phyloP scores from a whole-genome alignment of 2,888 invertebrate species.

The Clusia tigrina region DNA sequence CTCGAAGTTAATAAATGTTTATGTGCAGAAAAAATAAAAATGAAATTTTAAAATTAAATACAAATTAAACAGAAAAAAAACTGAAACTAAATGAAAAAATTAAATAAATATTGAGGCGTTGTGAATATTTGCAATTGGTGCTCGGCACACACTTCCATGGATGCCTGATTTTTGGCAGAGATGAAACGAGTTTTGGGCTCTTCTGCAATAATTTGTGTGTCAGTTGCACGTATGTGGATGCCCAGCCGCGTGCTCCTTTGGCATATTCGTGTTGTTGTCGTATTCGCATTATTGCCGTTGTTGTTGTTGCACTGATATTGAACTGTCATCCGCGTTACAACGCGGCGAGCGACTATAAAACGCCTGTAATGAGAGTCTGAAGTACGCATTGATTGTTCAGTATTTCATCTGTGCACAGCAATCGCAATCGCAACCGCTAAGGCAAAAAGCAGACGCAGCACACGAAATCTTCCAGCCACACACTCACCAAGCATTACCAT shows the following conservation, averaged over 20 bases:
- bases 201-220: not conserved
- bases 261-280: conserved; percentile 12
- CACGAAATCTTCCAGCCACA: conserved; percentile 15
- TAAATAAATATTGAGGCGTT: not conserved
- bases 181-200: conserved; percentile 9
- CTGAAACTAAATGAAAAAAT: too few species aligned
- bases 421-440: conserved; percentile 10
- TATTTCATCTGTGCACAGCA: conserved; percentile 37
- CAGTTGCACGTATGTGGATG: not conserved
- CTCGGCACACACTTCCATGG: not conserved
- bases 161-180: not conserved
- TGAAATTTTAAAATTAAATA: too few species aligned
- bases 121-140: not conserved
- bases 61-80: too few species aligned
- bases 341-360: conserved; percentile 38
- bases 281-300: too few species aligned
- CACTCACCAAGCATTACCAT: conserved; percentile 34
- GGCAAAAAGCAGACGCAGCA: conserved; percentile 7
- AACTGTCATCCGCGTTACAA: conserved; percentile 23
- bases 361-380: conserved; percentile 39
- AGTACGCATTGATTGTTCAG: conserved; percentile 52
- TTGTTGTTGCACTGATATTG: conserved; percentile 11
- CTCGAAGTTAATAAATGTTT: too few species aligned
- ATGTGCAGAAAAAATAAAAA: too few species aligned
- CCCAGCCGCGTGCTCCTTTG: not conserved